Base-by-base conservation (phyloP, 1,140 invertebrate genomes). In the Caenorhabditis tropicalis region DNA sequence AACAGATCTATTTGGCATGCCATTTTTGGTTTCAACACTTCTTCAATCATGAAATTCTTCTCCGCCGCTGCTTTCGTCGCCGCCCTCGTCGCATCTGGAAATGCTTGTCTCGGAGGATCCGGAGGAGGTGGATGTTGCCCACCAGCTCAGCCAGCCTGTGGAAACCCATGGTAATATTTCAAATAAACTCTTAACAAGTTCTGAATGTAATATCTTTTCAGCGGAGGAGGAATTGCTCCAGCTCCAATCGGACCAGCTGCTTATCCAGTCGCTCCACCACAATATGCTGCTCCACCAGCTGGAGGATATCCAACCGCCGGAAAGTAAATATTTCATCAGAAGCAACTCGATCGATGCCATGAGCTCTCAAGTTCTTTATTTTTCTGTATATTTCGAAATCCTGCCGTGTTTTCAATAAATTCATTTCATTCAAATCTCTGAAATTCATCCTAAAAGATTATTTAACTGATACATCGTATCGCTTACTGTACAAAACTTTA, bases 31-130 rank as follows among this genome's bases (percentile, higher is more conserved):
- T 74, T 74, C 65, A 74, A n/a, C 36, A 65, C n/a, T n/a, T n/a
- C n/a, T n/a, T n/a, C 58, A 65, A 65, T 65, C 21, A 74, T 74
- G 65, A 74, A 74, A n/a, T 74, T 74, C 65, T 74, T 74, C 65
- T 74, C 65, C n/a, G 65, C 36, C 43, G 33, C 65, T 24, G 65
- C 65, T 24, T 74, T 74, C n/a, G 36, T 74, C 36, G 65, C 65
- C 10, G 65, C 65, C 24, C 65, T 74, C 12, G 65, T 74, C 24
- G 65, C 65, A 1, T 74, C 65, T 43, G 65, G 65, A 74, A 74
- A 74, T 10, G 65, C 65, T n/a, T 74, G 65, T 36, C 65, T 74
- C 65, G 65, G 65, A 43, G 65, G 65, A 74, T 15, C 15, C 7
- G 65, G 36, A 36, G 65, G 65, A 24, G 65, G 65, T 74, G 65